Evolutionary conservation across 1,140 invertebrate genomes (phyloP), one percentile per base, ranked within the genome.

Genomic region (Drosophila cardini): DNA sequence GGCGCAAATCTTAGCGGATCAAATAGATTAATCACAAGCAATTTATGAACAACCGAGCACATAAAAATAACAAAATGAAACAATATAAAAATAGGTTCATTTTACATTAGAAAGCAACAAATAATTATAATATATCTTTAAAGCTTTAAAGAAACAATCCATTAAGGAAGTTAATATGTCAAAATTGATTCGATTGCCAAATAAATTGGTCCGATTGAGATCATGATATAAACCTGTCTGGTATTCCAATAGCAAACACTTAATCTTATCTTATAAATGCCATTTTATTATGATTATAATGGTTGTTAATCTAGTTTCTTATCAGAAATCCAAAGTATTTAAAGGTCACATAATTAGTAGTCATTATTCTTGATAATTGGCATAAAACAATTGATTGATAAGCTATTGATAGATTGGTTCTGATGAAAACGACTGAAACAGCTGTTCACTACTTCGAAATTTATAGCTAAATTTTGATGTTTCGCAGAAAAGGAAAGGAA

Each of bases 1-100:
- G 79, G 76, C 75, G 70, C 56, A 74, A 70, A 56, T 58, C 60
- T 83, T 72, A 15, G 52, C 71, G 83, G 79, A 86, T 86, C 84
- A 89, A 80, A 87, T 80, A 89, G 83, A 87, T 89, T 87, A 87
- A 87, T 87, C 84, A 87, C 80, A 71, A 58, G 62, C 82, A 84
- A 87, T 87, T 89, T 87, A 87, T 87, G 83, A 89, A 89, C 80
- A 53, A 62, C 21, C 13, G 16, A 16, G 40, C 81, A 68, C 82
- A 79, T 87, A 87, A 78, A 86, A 86, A 81, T 67, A 86, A 70
- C 60, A 18, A 74, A 79, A 42, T 36, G 60, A 65, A 68, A 79
- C 63, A 61, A 67, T 64, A 69, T 38, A 61, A 63, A 77, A 65
- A 70, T 73, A 69, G 71, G 63, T 43, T 32, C 11, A 15, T 15